Evolutionary conservation across 1,140 invertebrate genomes (phyloP).

Genomic region (Aphaenogaster floridana): DNA sequence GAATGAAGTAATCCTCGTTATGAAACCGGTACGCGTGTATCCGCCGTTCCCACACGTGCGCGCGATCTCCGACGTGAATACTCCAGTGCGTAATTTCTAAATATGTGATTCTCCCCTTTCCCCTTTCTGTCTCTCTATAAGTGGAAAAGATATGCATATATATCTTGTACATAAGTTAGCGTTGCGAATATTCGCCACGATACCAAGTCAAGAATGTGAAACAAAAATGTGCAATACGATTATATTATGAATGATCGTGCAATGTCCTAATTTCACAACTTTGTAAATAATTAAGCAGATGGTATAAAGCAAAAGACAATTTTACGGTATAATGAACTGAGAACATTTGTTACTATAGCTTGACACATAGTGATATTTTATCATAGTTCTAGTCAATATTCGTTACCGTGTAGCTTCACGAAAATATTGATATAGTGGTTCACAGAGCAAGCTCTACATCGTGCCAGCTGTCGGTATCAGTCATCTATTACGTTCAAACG

Average conservation of each 20-base stretch:
- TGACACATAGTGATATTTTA: slow-evolving; percentile 62
- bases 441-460: slow-evolving; percentile 12
- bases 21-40: slow-evolving; percentile 74
- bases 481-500: not conserved
- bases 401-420: slow-evolving; percentile 56
- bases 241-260: not conserved
- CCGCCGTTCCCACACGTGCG: slow-evolving; percentile 57
- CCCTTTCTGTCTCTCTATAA: slow-evolving; percentile 43
- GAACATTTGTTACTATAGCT: slow-evolving; percentile 53
- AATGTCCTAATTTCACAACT: not conserved
- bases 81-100: slow-evolving; percentile 73
- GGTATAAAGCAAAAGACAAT: not conserved
- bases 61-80: slow-evolving; percentile 67
- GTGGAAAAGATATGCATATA: slow-evolving; percentile 20
- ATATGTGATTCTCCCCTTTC: slow-evolving; percentile 59
- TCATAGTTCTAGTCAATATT: slow-evolving; percentile 55
- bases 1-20: slow-evolving; percentile 79
- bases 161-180: not conserved
- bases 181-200: not conserved
- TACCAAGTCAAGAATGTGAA: not conserved
- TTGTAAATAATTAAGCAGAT: slow-evolving; percentile 15
- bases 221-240: slow-evolving; percentile 3
- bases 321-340: slow-evolving; percentile 37
- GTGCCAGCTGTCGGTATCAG: not conserved
- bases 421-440: slow-evolving; percentile 60